Evolutionary conservation across 2,888 invertebrate genomes (phyloP), one percentile per base, ranked within the genome.

Genomic region (Drosophila recens): DNA sequence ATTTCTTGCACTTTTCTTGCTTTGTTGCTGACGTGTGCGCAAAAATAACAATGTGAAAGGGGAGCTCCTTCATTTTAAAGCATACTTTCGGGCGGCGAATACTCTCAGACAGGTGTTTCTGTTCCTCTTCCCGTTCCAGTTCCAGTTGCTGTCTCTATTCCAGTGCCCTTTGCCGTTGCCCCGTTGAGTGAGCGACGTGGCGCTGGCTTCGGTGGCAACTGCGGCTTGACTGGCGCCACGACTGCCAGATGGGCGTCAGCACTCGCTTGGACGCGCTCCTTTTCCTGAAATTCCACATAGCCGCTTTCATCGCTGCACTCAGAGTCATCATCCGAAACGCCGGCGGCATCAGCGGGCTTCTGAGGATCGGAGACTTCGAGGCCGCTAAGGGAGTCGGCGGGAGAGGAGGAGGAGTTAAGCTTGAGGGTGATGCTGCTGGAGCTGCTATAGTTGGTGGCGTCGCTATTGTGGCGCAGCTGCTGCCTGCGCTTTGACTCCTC

Each of bases 251-350:
- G 17, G 45, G 46, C 62, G 43, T 51, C 63, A 42, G 48, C 59
- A 33, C 54, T 69, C 5, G 72, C 65, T 30, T 66, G 76, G 1
- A 73, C 51, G 33, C 78, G 81, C 57, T 82, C 85, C 65, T 82
- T 87, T 67, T 95, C 95, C 73, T 95, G 93, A 66, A 94, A 94
- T 91, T 98, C 98, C 33, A 97, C 97, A 92, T 97, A 98, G 4
- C 98, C 98, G 64, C 97, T 97, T 92, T 98, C 98, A 89, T 98
- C 97, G 91, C 97, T 97, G 90, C 97, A 96, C 73, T 96, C 97
- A 89, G 97, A 97, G 89, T 96, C 78, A 94, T 96, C 77, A 33
- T 68, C 85, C 27, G 79, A 77, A 11, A 77, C 42, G 34, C 20
- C 61, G 23, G 48, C 49, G 0, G 10, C 61, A 23, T 76, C 73